These are phyloP conservation scores for Drosophila atripex DNA, from an alignment of 2,888 invertebrate species.

Conservation along the genomic window DNA sequence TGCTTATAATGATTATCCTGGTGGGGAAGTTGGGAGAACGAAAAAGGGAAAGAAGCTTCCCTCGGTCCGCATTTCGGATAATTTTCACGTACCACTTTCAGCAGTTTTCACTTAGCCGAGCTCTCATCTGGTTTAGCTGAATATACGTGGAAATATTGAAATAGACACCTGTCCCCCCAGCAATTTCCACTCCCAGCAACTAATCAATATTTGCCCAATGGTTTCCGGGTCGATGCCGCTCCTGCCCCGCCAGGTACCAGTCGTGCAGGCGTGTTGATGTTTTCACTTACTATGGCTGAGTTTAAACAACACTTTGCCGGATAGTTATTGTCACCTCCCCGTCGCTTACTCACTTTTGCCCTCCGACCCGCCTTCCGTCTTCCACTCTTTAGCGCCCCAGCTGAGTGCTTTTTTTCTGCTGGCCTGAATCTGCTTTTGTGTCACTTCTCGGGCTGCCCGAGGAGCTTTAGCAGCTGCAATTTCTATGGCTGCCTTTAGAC, in stretches of 20 bases:
- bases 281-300: conserved; percentile 20
- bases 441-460: conserved; percentile 54
- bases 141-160: conserved; percentile 47
- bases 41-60: neutral
- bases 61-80: conserved; percentile 38
- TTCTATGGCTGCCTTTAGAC: conserved; percentile 53
- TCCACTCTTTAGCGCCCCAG: conserved; percentile 12
- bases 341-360: conserved; percentile 33
- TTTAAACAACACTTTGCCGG: conserved; percentile 42
- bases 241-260: too few relatives aligned
- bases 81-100: conserved; percentile 57
- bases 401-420: conserved; percentile 14
- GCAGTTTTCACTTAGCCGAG: conserved; percentile 56
- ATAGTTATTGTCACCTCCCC: conserved; percentile 43
- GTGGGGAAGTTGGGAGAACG: neutral
- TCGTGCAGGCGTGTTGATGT: conserved; percentile 30
- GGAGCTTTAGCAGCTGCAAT: conserved; percentile 44
- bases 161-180: conserved; percentile 11
- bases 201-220: conserved; percentile 48
- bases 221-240: conserved; percentile 20
- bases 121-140: conserved; percentile 21
- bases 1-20: conserved; percentile 57
- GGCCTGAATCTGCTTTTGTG: conserved; percentile 62
- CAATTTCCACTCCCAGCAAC: neutral
- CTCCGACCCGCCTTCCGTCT: conserved; percentile 1